Evolutionary conservation across 1,140 invertebrate genomes (phyloP).

Genomic region (Watersipora subatra): DNA sequence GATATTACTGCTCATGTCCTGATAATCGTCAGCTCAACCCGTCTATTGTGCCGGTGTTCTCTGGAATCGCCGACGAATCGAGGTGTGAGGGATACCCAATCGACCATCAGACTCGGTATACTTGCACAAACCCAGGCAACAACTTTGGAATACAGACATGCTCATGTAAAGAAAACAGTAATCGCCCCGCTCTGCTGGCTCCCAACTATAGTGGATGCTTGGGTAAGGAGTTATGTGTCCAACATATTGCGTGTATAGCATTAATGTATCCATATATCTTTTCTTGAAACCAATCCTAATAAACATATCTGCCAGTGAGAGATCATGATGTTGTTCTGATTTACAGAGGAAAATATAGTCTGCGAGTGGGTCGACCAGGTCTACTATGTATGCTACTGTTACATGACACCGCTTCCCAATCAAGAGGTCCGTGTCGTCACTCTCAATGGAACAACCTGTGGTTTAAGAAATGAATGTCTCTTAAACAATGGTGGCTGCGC

Average conservation of each 20-base stretch:
- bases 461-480: neutral
- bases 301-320: no score
- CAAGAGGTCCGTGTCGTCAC: neutral
- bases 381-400: neutral
- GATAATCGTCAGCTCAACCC: neutral
- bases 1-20: slow-evolving; percentile 5
- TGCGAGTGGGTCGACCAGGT: neutral
- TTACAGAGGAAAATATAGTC: neutral
- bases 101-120: neutral
- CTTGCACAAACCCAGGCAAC: neutral
- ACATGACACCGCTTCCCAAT: neutral
- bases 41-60: neutral
- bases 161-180: neutral
- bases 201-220: neutral
- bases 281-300: no score
- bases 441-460: neutral
- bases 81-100: neutral
- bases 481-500: slow-evolving; percentile 3
- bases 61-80: neutral
- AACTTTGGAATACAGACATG: neutral
- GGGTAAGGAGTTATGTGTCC: no score
- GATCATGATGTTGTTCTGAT: no score
- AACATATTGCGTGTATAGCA: no score
- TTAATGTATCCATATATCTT: no score
- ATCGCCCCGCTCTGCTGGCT: neutral